Evolutionary conservation across 2,888 invertebrate genomes (phyloP).

Genomic region (Cinara cedri): DNA sequence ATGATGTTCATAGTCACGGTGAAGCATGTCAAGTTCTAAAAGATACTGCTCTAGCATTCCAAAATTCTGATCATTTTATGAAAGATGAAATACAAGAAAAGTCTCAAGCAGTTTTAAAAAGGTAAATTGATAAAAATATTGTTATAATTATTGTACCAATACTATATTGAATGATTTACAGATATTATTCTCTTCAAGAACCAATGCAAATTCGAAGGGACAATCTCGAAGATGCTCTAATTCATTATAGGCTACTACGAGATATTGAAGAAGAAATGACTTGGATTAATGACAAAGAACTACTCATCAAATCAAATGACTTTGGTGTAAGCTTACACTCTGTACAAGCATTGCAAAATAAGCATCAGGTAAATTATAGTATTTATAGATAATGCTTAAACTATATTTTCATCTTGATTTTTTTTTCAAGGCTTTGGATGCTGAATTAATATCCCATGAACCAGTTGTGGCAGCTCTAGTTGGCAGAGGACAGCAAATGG

Average conservation of each 20-base stretch:
- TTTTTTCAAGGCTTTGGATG: slow-evolving; percentile 73
- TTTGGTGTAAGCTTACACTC: slow-evolving; percentile 73
- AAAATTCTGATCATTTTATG: slow-evolving; percentile 85
- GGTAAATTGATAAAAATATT: slow-evolving; percentile 63
- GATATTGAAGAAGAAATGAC: slow-evolving; percentile 92
- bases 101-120: slow-evolving; percentile 71
- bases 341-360: slow-evolving; percentile 89
- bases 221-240: slow-evolving; percentile 87
- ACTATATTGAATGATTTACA: slow-evolving; percentile 60
- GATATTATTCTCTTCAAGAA: slow-evolving; percentile 82
- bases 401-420: background rate
- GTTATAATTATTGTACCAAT: background rate
- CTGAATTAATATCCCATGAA: slow-evolving; percentile 86
- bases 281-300: slow-evolving; percentile 84
- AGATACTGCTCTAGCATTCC: slow-evolving; percentile 79
- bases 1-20: slow-evolving; percentile 81
- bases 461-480: slow-evolving; percentile 78
- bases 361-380: slow-evolving; percentile 72
- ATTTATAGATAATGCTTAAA: background rate
- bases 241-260: slow-evolving; percentile 85
- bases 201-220: slow-evolving; percentile 90
- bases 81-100: slow-evolving; percentile 81
- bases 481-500: slow-evolving; percentile 78
- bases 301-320: slow-evolving; percentile 74
- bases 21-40: slow-evolving; percentile 82